A percentile compares a stretch with the other conserved stretches of the same genome.
Conservation (phyloP, 2,113 vertebrate species). For the Cochlearius cochlearius region DNA sequence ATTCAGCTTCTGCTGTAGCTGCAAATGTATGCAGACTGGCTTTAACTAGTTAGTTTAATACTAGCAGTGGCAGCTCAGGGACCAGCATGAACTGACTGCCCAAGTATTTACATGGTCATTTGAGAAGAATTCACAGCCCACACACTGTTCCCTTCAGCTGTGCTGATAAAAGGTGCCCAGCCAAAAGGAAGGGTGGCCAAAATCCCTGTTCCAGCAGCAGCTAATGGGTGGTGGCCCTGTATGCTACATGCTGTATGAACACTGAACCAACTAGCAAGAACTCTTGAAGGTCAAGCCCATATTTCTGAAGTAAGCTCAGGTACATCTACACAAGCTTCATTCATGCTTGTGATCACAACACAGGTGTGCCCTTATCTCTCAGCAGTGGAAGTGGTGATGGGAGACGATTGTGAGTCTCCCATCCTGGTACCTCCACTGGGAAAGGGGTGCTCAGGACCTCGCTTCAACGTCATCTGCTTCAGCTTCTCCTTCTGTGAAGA, state of each 20-base stretch:
- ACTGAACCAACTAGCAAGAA: background rate
- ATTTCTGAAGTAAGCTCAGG: background rate
- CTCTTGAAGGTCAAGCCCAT: background rate
- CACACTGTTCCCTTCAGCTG: background rate
- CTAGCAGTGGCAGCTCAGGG: background rate
- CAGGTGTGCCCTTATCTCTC: background rate
- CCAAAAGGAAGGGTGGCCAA: background rate
- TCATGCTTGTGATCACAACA: rapidly evolving
- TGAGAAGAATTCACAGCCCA: background rate
- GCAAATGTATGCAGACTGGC: background rate
- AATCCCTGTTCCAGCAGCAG: background rate
- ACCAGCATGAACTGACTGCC: background rate
- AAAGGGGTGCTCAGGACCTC: background rate
- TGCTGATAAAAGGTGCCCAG: background rate
- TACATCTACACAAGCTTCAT: background rate
- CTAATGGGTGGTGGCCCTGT: too few species aligned
- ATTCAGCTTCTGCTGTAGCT: background rate
- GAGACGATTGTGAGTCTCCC: background rate
- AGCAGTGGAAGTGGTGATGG: background rate
- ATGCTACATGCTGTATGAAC: background rate
- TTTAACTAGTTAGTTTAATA: background rate
- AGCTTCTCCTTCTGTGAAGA: background rate
- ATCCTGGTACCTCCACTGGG: too few species aligned
- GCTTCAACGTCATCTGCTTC: background rate
- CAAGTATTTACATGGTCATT: background rate